Base-by-base conservation (phyloP, 2,797 vertebrate species). In the Paratrypauchen microcephalus region DNA sequence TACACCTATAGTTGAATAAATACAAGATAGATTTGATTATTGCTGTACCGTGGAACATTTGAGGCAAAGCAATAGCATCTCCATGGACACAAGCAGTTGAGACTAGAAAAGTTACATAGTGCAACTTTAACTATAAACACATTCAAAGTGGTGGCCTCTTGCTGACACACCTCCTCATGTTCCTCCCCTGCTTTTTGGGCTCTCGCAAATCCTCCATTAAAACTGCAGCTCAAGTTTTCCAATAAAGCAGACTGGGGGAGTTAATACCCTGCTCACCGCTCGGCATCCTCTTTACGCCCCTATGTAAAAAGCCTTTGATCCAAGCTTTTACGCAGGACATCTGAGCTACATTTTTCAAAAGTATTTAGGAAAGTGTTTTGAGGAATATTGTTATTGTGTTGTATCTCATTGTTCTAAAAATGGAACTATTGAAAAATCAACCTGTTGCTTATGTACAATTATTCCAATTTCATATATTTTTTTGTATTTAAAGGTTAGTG, bases 171-270 rank as follows among this genome's bases (percentile, higher is more conserved):
- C 76, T 71, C 72, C 65, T 52, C 67, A 75, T 56, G 74, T 78
- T 73, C 75, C 70, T 65, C 74, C 83, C 65, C 55, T 61, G 52
- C 18, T 81, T 78, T 76, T 86, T 82, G 75, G 88, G 75, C 72
- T 55, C 4, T 36, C 63, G 79, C 36, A 60, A 89, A 80, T 76
- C 79, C 72, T 61, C 55, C 47, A 83, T 82, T 74, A 80, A 68
- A 75, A 71, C 68, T 75, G 73, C 71, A 54, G 80, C 79, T 84
- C 79, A 80, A 70, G 72, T 86, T 88, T 89, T 90, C 85, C 88
- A 78, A 79, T 84, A 82, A 86, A 79, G 81, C 61, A 59, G 75
- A 81, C 32, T n/a, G 23, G 58, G 72, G 56, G 71, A 70, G 71
- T 86, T 86, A 82, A 84, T 85, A 79, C 83, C 75, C 77, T 72